Evolutionary conservation across 1,140 invertebrate species (phyloP), one percentile per base, ranked within the genome.

Genomic region (Potamilus streckersoni): DNA sequence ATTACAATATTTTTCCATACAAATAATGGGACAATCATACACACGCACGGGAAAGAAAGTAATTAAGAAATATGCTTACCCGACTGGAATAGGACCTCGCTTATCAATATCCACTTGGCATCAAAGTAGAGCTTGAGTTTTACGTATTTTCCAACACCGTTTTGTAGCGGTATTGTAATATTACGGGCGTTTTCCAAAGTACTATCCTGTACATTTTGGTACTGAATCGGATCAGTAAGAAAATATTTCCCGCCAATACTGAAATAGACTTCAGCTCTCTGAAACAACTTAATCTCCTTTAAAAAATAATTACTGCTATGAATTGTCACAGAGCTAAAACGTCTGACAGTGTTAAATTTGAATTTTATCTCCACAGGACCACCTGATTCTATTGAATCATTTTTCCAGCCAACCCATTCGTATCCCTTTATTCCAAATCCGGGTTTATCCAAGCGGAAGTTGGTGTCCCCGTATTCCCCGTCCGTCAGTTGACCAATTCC

Each of bases 341-440:
- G 96, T 2, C 96, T 91, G 20, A 96, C 93, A 85, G 92, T 92
- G 84, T 96, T 95, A 90, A 98, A 98, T 89, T 96, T 94, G 89
- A 97, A 97, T 78, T 94, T 79, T 23, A 89, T 81, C 70, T 85
- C 83, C 15, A 90, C 75, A 3, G 85, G 85, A 59, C 79, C 78
- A 12, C 75, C 59, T 63, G 55, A 17, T n/a, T 69, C 49, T 81
- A 96, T 94, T 89, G 79, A 69, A 81, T 96, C 95, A 90, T 96
- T 96, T 77, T 93, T 93, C 96, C 96, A 98, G 0, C 96, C 96
- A 14, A 98, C 95, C 96, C 96, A 98, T 60, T 94, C 94, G 65
- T 93, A 94, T 57, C 94, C 95, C 92, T 91, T 84, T 79, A 90
- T 94, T 60, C 93, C 94, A 79, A 93, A 91, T 72, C 93, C 93